phyloP scores from a whole-genome alignment of 2,888 invertebrate genomes.

The Meghimatium bilineatum region DNA sequence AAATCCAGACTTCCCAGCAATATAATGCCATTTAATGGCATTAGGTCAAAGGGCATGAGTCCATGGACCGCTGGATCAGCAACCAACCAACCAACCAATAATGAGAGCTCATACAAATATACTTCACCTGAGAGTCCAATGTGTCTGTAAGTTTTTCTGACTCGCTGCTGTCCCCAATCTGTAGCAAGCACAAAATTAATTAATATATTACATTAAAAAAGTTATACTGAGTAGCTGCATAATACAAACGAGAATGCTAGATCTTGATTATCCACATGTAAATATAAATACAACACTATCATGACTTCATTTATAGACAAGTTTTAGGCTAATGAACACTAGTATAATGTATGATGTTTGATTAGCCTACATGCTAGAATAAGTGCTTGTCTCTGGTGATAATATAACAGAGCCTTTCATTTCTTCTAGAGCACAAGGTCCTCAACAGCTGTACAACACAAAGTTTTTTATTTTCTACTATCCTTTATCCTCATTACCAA shows the following conservation, averaged over 20 bases:
- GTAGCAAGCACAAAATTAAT: conserved; percentile 43
- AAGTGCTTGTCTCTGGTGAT: too few relatives aligned
- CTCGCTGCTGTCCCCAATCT: conserved; percentile 78
- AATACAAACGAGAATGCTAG: background rate
- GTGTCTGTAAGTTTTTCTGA: conserved; percentile 89
- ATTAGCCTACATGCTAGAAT: too few relatives aligned
- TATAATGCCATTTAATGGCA: too few relatives aligned
- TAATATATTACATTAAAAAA: conserved; percentile 9
- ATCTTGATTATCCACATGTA: background rate
- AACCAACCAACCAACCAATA: too few relatives aligned
- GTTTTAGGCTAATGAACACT: background rate
- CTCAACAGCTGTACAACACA: too few relatives aligned
- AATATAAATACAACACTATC: background rate
- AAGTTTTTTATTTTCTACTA: background rate
- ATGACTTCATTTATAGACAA: background rate
- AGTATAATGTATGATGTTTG: background rate
- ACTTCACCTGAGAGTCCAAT: conserved; percentile 88
- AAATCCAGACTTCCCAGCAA: too few relatives aligned
- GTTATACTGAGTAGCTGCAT: background rate
- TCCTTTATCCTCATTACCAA: background rate
- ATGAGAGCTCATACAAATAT: background rate
- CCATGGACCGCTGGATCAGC: too few relatives aligned
- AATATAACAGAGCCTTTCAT: too few relatives aligned
- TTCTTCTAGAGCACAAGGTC: too few relatives aligned
- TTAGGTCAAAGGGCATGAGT: too few relatives aligned